Percentiles rank a stretch among this genome's conserved stretches.
Evolutionary conservation across 2,888 invertebrate genomes (phyloP).

Genomic region (Diaprepes abbreviatus): DNA sequence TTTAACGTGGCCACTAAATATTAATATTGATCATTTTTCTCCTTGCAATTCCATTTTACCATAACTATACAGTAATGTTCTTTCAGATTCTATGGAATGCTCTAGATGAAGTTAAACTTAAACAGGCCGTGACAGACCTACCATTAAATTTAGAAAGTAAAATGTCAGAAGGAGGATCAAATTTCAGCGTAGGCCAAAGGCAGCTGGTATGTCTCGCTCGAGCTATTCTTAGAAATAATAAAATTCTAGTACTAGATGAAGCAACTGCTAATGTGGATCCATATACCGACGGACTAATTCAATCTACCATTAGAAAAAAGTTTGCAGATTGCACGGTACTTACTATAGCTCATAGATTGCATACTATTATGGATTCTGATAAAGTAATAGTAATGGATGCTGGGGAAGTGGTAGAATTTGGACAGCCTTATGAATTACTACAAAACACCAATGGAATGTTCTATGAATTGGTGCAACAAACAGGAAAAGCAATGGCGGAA

Average conservation of each 20-base stretch:
- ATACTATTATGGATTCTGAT: slow-evolving; percentile 89
- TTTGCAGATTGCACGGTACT: slow-evolving; percentile 83
- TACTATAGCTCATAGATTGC: slow-evolving; percentile 85
- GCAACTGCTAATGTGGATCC: slow-evolving; percentile 87
- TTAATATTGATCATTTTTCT: too few species aligned
- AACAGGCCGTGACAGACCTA: slow-evolving; percentile 74
- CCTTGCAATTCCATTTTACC: too few species aligned
- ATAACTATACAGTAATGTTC: too few species aligned
- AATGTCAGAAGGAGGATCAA: slow-evolving; percentile 78
- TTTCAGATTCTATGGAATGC: slow-evolving; percentile 84
- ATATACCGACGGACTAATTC: slow-evolving; percentile 81
- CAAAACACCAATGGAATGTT: slow-evolving; percentile 60
- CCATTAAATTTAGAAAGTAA: slow-evolving; percentile 75
- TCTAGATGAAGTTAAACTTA: slow-evolving; percentile 85
- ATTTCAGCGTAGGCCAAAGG: slow-evolving; percentile 69
- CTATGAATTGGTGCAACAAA: slow-evolving; percentile 74
- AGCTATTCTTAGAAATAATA: slow-evolving; percentile 64
- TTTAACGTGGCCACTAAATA: too few species aligned
- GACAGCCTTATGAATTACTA: slow-evolving; percentile 78
- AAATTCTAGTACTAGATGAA: slow-evolving; percentile 70
- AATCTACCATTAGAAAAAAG: slow-evolving; percentile 80
- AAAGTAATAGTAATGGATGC: slow-evolving; percentile 84
- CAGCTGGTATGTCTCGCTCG: slow-evolving; percentile 80
- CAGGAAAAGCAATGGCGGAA: slow-evolving; percentile 67
- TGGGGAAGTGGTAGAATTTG: slow-evolving; percentile 81